Evolutionary conservation across 2,113 vertebrate genomes (phyloP).

Genomic region (Leptocoma aspasia): DNA sequence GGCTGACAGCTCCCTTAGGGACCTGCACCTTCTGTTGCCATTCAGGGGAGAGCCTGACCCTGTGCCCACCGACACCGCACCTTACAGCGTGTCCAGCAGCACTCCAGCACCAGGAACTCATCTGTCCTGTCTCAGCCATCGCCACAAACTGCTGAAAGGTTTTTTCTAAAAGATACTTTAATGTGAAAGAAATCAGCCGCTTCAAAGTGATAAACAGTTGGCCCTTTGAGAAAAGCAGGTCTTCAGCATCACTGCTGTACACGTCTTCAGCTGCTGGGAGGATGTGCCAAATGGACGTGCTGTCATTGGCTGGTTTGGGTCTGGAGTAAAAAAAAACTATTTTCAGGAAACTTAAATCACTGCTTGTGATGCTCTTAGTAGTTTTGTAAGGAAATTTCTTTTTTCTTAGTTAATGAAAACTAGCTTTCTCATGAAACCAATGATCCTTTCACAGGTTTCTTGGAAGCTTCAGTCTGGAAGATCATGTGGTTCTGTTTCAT

Average conservation of each 20-base stretch:
- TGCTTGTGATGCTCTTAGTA: background rate
- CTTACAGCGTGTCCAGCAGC: rapidly evolving
- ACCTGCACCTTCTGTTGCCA: rapidly evolving
- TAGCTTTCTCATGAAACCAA: background rate
- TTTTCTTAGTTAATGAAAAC: background rate
- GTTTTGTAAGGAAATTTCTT: background rate
- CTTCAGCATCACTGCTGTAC: background rate
- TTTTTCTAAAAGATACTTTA: background rate
- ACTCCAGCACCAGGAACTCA: background rate
- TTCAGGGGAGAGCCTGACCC: background rate
- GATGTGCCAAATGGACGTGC: background rate
- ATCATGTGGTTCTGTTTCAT: background rate
- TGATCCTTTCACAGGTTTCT: background rate
- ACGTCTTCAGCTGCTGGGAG: background rate
- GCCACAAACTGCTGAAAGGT: background rate
- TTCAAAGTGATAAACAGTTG: background rate
- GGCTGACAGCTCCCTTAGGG: background rate
- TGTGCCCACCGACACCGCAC: background rate
- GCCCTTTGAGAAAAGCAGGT: background rate
- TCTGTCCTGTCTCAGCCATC: background rate
- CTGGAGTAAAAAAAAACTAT: background rate
- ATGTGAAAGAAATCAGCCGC: background rate
- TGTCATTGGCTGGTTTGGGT: background rate
- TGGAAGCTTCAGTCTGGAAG: background rate
- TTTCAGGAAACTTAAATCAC: background rate